Base-by-base conservation (phyloP, 2,113 vertebrate genomes). In the Megaleporinus macrocephalus region DNA sequence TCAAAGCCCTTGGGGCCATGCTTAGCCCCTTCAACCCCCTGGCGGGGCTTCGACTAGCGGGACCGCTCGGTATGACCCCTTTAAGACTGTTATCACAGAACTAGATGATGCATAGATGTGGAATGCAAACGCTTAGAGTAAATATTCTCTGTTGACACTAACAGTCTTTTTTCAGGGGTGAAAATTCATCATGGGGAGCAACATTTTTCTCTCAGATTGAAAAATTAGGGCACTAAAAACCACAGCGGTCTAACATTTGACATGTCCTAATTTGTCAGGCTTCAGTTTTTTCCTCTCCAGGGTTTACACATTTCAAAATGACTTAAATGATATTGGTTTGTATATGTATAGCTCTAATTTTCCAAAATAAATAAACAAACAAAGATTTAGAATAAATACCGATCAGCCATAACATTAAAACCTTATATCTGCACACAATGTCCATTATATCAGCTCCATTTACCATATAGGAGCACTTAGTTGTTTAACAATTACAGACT, bases 11-110 rank as follows among this genome's bases (percentile, higher is more conserved):
- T 9, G 96, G 97, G 63, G 96, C 96, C 79, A 92, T 96, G 51
- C 68, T 99, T 88, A 97, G 93, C 84, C 96, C 96, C 22, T 99
- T 99, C 86, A 99, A 99, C 90, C 97, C 97, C 0, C 90, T 99
- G 88, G 97, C 97, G 65, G 96, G 97, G 71, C 94, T 99, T 80
- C 93, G 98, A 79, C 92, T 98, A 84, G 97, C 96, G 20, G 98
- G 98, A 55, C 98, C 98, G 3, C 96, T 99, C 26, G 98, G 98
- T 99, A 93, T 95, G 85, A 68, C 65, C 14, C 49, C 62, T 51
- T 53, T 53, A 26, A 0, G 30, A 4, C 2, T 62, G 18, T 24
- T 22, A 24, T 7, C 2, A 44, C 3, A 22, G 27, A 29, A 30
- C 36, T 22, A 36, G 33, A 36, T 36, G 33, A 6, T 36, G 33